These are phyloP conservation scores for Myathropa florea DNA, from an alignment of 2,888 invertebrate genomes.

Conservation along the genomic window DNA sequence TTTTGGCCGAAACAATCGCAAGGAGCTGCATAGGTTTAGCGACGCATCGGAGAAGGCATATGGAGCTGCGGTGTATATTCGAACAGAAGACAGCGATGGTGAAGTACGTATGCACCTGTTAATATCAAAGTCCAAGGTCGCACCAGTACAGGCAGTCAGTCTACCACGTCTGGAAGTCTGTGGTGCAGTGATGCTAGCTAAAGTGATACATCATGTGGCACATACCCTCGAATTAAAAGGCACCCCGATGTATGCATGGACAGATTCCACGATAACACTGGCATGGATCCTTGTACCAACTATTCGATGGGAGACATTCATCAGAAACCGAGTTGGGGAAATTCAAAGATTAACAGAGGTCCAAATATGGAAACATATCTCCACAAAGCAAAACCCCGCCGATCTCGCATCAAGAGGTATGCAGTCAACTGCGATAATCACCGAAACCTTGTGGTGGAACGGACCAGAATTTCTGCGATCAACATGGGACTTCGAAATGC, in stretches of 20 bases:
- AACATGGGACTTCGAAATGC: neutral
- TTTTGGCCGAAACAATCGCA: neutral
- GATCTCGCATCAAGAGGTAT: no score
- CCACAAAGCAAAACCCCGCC: no score
- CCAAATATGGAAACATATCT: no score
- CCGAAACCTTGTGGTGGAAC: no score
- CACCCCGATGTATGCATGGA: conserved; percentile 45
- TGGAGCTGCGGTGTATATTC: conserved; percentile 12
- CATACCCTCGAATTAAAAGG: no score
- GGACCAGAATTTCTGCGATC: neutral
- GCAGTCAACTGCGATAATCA: no score
- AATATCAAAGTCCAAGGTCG: conserved; percentile 8
- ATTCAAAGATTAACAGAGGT: no score
- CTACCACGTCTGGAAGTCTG: conserved; percentile 1
- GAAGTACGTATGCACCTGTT: conserved; percentile 1
- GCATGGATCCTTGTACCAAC: no score
- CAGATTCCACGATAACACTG: conserved; percentile 32
- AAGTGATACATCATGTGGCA: no score
- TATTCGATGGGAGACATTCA: no score
- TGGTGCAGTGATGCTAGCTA: no score
- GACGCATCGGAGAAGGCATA: conserved; percentile 26
- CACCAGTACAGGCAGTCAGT: conserved; percentile 9
- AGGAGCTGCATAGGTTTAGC: conserved; percentile 19
- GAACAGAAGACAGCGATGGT: neutral
- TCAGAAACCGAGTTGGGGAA: no score